Conservation (phyloP, 1,140 invertebrate species). For the Cryptotermes secundus region DNA sequence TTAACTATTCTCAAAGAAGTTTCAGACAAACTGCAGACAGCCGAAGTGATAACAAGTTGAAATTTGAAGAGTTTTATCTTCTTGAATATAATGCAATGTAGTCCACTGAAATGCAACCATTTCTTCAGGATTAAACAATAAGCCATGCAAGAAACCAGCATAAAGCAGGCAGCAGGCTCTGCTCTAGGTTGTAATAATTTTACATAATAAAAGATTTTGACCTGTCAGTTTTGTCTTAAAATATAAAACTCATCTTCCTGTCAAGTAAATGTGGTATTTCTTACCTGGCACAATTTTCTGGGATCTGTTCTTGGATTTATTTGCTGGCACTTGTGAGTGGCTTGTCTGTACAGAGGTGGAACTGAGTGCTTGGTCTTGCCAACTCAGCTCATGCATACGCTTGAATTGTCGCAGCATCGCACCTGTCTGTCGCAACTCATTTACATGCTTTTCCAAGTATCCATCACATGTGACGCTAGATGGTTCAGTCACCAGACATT, state of each 20-base stretch:
- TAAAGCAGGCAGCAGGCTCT: no score
- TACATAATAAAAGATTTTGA: no score
- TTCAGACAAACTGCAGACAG: no score
- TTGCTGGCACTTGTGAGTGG: background rate
- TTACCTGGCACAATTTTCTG: conserved; percentile 33
- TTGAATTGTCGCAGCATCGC: background rate
- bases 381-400: background rate
- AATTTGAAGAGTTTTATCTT: no score
- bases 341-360: background rate
- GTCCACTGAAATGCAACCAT: no score
- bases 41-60: no score
- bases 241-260: background rate
- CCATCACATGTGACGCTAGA: conserved; percentile 41
- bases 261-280: background rate
- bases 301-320: conserved; percentile 27
- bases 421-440: background rate
- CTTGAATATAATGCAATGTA: no score
- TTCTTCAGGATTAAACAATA: no score
- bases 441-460: conserved; percentile 16
- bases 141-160: no score
- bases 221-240: no score
- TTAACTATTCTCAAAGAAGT: no score
- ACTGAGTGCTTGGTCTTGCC: conserved; percentile 9
- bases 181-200: no score
- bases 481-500: conserved; percentile 41